phyloP scores from a whole-genome alignment of 2,113 vertebrate genomes.

The Montifringilla adamsi region DNA sequence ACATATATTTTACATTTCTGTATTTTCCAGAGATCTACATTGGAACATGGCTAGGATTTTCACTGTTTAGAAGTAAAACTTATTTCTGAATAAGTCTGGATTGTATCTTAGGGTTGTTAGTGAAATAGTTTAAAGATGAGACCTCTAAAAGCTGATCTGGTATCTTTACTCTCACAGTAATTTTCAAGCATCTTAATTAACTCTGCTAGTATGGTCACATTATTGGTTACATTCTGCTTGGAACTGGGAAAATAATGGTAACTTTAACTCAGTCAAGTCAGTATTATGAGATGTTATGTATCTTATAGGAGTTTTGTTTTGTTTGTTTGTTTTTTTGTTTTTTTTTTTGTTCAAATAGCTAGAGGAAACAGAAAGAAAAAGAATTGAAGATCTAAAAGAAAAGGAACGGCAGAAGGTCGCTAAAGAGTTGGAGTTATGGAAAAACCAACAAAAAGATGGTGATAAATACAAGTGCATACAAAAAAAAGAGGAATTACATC shows the following conservation, averaged over 20 bases:
- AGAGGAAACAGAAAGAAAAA: constrained; percentile 83
- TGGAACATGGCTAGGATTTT: background rate
- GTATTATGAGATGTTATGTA: background rate
- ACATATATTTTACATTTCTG: background rate
- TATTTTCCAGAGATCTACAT: background rate
- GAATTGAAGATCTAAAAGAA: constrained; percentile 85
- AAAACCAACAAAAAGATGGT: constrained; percentile 62
- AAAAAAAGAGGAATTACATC: background rate
- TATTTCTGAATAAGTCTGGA: background rate
- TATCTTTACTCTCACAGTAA: background rate
- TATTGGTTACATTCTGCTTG: background rate
- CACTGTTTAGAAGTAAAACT: background rate
- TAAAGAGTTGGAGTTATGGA: constrained; percentile 84
- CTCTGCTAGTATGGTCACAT: background rate
- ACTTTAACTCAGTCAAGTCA: background rate
- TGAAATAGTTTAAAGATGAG: background rate
- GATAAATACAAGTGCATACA: constrained; percentile 50
- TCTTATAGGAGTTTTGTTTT: background rate
- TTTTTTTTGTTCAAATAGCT: constrained; percentile 75
- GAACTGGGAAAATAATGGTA: background rate
- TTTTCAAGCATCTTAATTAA: background rate
- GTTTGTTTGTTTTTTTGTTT: too few species aligned
- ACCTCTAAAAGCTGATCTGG: background rate
- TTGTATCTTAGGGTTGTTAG: background rate
- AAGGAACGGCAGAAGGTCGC: constrained; percentile 76